phyloP scores from a whole-genome alignment of 2,113 vertebrate genomes.

The Oncorhynchus mykiss region DNA sequence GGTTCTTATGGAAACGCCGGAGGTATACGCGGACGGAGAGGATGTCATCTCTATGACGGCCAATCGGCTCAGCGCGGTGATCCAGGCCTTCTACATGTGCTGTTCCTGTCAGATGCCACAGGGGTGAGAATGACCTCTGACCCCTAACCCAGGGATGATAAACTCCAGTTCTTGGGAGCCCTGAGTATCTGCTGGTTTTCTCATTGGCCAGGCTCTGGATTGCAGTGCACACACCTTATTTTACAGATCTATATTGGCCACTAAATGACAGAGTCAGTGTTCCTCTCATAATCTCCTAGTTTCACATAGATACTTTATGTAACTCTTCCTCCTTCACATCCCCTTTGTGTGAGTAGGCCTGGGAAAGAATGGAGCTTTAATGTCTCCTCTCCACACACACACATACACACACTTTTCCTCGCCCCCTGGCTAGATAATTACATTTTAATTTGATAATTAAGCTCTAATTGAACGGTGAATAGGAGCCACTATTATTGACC shows the following conservation, averaged over 20 bases:
- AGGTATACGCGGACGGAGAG: constrained; percentile 84
- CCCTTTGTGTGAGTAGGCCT: no score
- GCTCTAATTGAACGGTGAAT: constrained; percentile 42
- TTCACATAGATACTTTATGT: no score
- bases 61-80: constrained; percentile 94
- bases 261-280: background rate
- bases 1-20: constrained; percentile 73
- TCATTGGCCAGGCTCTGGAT: no score
- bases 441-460: constrained; percentile 49
- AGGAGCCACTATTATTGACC: constrained; percentile 23
- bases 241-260: no score
- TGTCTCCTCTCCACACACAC: no score
- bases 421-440: constrained; percentile 39
- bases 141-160: background rate
- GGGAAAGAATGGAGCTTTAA: no score
- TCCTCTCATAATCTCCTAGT: background rate
- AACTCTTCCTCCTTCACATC: constrained; percentile 12
- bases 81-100: constrained; percentile 98
- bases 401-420: background rate
- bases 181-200: no score
- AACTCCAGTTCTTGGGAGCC: no score
- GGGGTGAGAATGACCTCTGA: constrained; percentile 75
- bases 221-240: no score
- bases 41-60: constrained; percentile 98
- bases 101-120: constrained; percentile 98